Evolutionary conservation across 2,113 vertebrate species (phyloP), one percentile per base, ranked within the genome.

Genomic region (Thalassoma bifasciatum): DNA sequence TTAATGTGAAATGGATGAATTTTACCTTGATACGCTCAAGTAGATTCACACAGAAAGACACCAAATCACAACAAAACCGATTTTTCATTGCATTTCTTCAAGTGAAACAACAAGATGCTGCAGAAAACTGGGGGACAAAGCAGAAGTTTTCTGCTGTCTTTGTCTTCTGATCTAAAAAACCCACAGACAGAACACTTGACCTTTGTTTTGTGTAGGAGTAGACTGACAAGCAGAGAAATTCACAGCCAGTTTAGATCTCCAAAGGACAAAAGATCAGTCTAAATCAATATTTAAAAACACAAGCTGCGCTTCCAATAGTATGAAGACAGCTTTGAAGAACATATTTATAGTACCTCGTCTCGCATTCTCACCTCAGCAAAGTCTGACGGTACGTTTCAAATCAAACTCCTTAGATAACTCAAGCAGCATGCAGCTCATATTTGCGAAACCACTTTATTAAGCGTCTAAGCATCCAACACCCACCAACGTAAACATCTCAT

Each of bases 401-500:
- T 14, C 14, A 14, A 42, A 42, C 38, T 12, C 38, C 2, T 3
- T 0, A 40, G 13, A 12, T 12, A 40, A 13, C 6, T 40, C 13
- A n/a, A n/a, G n/a, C n/a, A 12, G 14, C 14, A 13, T 42, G 40
- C 12, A 42, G 40, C 40, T 13, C 40, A 42, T 16, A 13, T 14
- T 2, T 42, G 12, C 14, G 6, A 46, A 46, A 19, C 3, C 7
- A 6, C 14, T 46, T 30, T 40, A 23, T 38, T 40, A 8, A 40
- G 13, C 8, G n/a, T 63, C 12, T 49, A 68, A 10, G 14, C 12
- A 60, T 66, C 60, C 46, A 72, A 40, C 50, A 46, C 17, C n/a
- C 36, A 34, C 4, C 37, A 47, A 75, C 16, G 1, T 7, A 26
- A 8, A 72, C 38, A 66, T 61, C 40, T 64, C 17, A 22, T 64